These are phyloP conservation scores for Charaxes varanes DNA, from an alignment of 1,140 invertebrate genomes.

Conservation along the genomic window DNA sequence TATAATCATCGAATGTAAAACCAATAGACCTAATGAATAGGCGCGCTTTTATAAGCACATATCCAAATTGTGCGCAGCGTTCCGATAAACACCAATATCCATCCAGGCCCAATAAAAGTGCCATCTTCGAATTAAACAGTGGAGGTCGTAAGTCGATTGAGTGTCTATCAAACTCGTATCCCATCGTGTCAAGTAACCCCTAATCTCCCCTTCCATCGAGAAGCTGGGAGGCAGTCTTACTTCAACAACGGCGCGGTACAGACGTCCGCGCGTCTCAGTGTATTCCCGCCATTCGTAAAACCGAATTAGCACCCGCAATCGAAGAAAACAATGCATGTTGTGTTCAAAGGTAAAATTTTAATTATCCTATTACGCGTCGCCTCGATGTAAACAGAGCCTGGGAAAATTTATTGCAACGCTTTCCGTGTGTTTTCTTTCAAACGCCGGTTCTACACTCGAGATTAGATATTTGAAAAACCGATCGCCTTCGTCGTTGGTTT, in stretches of 20 bases:
- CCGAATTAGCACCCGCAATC: conserved; percentile 15
- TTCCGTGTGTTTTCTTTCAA: no score
- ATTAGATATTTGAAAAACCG: no score
- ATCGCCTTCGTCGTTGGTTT: no score
- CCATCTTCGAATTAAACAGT: conserved; percentile 17
- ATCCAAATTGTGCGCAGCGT: no score
- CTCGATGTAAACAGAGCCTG: no score
- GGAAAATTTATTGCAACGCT: no score
- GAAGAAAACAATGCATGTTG: conserved; percentile 46
- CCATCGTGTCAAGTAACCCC: conserved; percentile 19
- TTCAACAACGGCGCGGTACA: conserved; percentile 20
- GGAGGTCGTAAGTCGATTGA: conserved; percentile 20
- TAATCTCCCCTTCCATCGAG: conserved; percentile 25
- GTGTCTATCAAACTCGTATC: conserved; percentile 22
- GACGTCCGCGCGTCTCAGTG: conserved; percentile 14
- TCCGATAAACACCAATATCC: no score
- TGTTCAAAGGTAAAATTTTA: conserved; percentile 40
- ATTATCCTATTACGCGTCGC: no score
- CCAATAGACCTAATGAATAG: no score
- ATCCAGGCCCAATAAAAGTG: conserved; percentile 13
- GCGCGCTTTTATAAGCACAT: no score
- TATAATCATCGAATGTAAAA: no score
- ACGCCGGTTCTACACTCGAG: no score
- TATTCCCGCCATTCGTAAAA: conserved; percentile 34
- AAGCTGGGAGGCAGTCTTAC: conserved; percentile 37